Evolutionary conservation across 2,113 vertebrate genomes (phyloP), one percentile per base, ranked within the genome.

Genomic region (Mirounga angustirostris): DNA sequence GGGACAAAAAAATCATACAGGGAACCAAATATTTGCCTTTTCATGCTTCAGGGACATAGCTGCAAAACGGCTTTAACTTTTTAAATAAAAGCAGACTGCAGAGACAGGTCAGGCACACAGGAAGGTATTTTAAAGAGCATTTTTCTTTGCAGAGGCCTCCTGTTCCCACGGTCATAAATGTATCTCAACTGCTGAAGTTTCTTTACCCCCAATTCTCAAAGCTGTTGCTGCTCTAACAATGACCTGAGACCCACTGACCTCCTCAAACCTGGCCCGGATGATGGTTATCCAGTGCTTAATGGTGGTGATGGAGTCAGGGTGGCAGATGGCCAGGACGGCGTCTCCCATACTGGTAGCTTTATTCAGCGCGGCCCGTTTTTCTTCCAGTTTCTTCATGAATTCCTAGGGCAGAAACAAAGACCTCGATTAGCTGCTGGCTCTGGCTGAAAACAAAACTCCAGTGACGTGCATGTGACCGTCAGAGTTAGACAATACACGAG

Each of bases 271-370:
- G 81, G 99, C 99, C 99, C 99, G 99, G 98, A 99, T 99, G 98
- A 99, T 99, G 73, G 99, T 99, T 98, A 99, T 99, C 99, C 99
- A 99, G 99, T 99, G 99, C 97, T 99, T 99, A 98, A 99, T 99
- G 98, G 99, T 99, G 96, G 99, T 99, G 98, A 99, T 99, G 71
- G 99, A 99, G 98, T 99, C 99, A 10, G 99, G 99, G 97, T 99
- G 99, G 99, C 99, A 99, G 98, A 99, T 99, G 97, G 99, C 98
- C 97, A 99, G 98, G 95, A 99, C 99, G 22, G 99, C 99, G 74
- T 99, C 99, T 30, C 99, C 99, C 99, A 99, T 99, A 65, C 98
- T 98, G 92, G 99, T 99, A 13, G 99, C 99, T 98, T 99, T 99
- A 98, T 98, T 99, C 86, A 99, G 98, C 84, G 99, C 99, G 12